Evolutionary conservation across 1,140 invertebrate species (phyloP), one percentile per base, ranked within the genome.

Genomic region (Polypedilum pembai): DNA sequence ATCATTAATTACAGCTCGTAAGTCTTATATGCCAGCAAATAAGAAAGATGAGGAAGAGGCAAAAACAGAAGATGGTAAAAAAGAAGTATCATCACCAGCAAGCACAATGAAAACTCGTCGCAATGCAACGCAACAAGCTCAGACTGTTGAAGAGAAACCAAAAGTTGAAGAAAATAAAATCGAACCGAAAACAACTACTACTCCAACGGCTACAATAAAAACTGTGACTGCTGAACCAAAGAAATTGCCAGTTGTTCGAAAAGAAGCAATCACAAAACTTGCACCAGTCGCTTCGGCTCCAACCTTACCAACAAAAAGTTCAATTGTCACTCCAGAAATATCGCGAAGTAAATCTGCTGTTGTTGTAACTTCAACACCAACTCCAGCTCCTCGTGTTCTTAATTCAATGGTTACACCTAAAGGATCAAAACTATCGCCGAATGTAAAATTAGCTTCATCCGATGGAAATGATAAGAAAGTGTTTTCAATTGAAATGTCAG

Each of bases 381-480:
- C 17, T 10, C 65, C 65, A 21, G 65, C 20, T 20, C 65, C 65
- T 10, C 65, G 65, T 10, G 8, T 69, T 20, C 17, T 69, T 7
- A 69, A 69, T 20, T 69, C 65, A 69, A 69, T 69, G 65, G 17
- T 69, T 20, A 69, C 65, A 69, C 65, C 65, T 1, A 56, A 56
- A 56, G 1, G 17, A 10, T 17, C 20, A 7, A 69, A 69, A 69
- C 17, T 20, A 4, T 69, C 65, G 12, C 65, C 65, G 17, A 69
- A 69, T 69, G 65, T 69, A 20, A 69, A 69, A 20, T 18, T 69
- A 10, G 65, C 65, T 69, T 5, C 7, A 33, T 33, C 24, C 17
- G 65, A 69, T 69, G 65, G 17, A 8, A 20, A 1, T 20, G 17
- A 69, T 20, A 69, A 69, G 18, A 69, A 69, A 69, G 65, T 69